phyloP scores from a whole-genome alignment of 2,113 vertebrate species.

The Megaceryle torquata region DNA sequence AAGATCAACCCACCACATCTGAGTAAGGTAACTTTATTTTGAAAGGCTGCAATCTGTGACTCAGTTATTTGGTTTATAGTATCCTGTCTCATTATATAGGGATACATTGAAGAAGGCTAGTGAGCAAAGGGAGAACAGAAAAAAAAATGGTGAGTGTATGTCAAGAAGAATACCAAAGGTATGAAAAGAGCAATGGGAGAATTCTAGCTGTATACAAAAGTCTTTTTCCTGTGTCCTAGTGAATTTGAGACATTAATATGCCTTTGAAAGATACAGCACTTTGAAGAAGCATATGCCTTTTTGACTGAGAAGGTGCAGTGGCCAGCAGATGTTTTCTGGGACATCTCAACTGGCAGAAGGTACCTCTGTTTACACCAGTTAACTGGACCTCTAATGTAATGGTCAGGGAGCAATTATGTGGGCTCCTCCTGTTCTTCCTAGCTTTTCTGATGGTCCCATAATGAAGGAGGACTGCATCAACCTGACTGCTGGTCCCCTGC shows the following conservation, averaged over 20 bases:
- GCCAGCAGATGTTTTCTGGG: background rate
- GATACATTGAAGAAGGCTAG: background rate
- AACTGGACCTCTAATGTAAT: background rate
- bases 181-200: background rate
- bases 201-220: background rate
- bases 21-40: background rate
- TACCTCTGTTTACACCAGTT: background rate
- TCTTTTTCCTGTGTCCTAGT: background rate
- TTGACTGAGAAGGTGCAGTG: background rate
- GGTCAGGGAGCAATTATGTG: background rate
- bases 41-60: background rate
- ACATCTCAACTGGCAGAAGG: background rate
- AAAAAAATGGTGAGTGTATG: background rate
- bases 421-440: background rate
- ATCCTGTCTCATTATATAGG: background rate
- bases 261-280: background rate
- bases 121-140: background rate
- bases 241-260: background rate
- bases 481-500: background rate
- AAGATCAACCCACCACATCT: background rate
- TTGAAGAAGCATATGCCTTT: background rate
- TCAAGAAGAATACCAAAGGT: background rate
- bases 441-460: background rate
- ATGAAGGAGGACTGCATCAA: background rate
- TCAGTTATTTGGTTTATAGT: background rate